Base-by-base conservation (phyloP, 2,888 invertebrate species). In the Lepidocyrtoides sp. region DNA sequence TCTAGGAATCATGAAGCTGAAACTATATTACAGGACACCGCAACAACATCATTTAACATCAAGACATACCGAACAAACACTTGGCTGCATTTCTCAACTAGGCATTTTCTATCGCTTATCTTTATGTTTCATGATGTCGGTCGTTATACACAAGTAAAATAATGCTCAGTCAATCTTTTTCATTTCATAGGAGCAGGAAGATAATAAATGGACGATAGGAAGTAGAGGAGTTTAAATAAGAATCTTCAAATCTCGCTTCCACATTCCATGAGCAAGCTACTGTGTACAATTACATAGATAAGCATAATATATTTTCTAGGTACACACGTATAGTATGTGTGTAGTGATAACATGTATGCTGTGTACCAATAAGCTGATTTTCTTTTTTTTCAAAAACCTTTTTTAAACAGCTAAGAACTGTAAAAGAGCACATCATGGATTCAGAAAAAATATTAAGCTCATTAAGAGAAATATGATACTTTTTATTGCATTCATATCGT, bases 391-490 rank as follows among this genome's bases (percentile, higher is more conserved):
- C 12, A 41, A 54, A 57, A 77, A 2, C 51, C 14, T 51, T 79
- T 17, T 17, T 14, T 20, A 63, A 17, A 54, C 2, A 72, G 14
- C 14, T n/a, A 32, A 20, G 12, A 57, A 54, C 44, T n/a, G 44
- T 36, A 36, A 36, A 41, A 41, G 36, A 41, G 14, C 57, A 26
- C 63, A 88, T 79, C 88, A 54, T 81, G 54, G 69, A 81, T 75
- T 87, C 48, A 79, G 60, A 81, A 60, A 48, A 81, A 79, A 51
- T 36, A 48, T 54, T 69, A 88, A 69, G 88, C 81, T 88, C 88
- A 88, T 88, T 88, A 88, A 32, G 51, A 77, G 66, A 87, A 87
- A 72, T 89, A 89, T 82, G 89, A 87, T 82, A 82, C 54, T 89
- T 82, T 89, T 89, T 66, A 83, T 82, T 69, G 32, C 77, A 29